Base-by-base conservation (phyloP, 2,797 vertebrate species). In the Lepus oiostolus region DNA sequence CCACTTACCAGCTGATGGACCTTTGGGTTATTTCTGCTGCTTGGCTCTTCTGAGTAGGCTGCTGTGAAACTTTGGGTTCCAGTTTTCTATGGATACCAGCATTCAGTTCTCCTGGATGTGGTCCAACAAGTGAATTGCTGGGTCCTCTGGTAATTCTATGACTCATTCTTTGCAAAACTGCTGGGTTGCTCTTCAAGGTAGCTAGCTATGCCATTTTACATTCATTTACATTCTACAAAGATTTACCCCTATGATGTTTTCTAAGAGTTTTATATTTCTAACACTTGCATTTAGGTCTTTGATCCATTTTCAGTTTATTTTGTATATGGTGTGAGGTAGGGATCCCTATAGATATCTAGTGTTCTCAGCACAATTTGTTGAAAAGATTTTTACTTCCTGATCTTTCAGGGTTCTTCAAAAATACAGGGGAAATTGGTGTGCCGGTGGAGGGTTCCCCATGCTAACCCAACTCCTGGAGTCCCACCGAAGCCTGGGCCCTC, bases 401-500 rank as follows among this genome's bases (percentile, higher is more conserved):
- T 16, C 3, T 50, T 24, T 4, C 24, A 6, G 14, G 30, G n/a
- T 52, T 90, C n/a, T 47, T 30, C 38, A 35, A 67, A 70, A 19
- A 58, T 2, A 28, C 28, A 38, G 5, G 60, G 38, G 60, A 54
- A 35, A 28, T 13, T 22, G 7, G 4, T 14, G 19, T 28, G 19
- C 14, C 4, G 72, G 6, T 10, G n/a, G n/a, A 50, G n/a, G 14
- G 1, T 72, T 76, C 54, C 16, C 52, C 5, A 6, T 0, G 22
- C 32, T 0, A 2, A 4, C 42, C 21, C 30, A 5, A 52, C 47
- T 62, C 50, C 26, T 0, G 47, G n/a, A 58, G 52, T n/a, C 68
- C 28, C 68, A 26, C 5, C 0, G 1, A 16, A 22, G 50, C 58
- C 14, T 10, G 42, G 30, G n/a, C 19, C 54, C 17, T 82, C 14